Evolutionary conservation across 2,797 vertebrate species (phyloP).

Genomic region (Phoeniculus purpureus): DNA sequence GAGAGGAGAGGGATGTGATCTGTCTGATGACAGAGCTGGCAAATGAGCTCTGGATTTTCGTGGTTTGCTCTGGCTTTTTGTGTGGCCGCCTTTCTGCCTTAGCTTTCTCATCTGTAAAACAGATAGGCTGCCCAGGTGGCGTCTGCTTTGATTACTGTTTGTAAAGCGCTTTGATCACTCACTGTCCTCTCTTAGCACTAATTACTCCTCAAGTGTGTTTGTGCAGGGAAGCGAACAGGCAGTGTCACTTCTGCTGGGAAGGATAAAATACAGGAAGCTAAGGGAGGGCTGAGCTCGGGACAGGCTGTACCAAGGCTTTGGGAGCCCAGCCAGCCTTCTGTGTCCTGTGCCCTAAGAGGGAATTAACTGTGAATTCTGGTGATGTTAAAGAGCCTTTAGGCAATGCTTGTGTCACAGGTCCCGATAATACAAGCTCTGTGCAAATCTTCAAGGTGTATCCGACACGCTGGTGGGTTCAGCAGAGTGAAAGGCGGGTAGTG

Average conservation of each 20-base stretch:
- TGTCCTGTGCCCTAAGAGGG: fast-evolving
- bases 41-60: neutral
- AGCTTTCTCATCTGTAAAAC: neutral
- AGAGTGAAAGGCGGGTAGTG: neutral
- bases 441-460: neutral
- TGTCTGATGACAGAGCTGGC: neutral
- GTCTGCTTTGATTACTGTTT: neutral
- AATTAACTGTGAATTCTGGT: neutral
- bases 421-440: fast-evolving
- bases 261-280: neutral
- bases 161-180: neutral
- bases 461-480: fast-evolving
- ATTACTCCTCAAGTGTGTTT: neutral
- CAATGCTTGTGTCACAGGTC: neutral
- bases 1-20: neutral
- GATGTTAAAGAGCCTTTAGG: neutral
- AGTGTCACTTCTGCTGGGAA: neutral
- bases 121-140: neutral
- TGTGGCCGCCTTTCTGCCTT: neutral
- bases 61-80: neutral
- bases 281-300: neutral
- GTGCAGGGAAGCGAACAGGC: neutral
- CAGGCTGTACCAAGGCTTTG: fast-evolving
- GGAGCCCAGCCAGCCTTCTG: neutral
- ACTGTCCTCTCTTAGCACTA: neutral